These are phyloP conservation scores for Drosophila fuyamai DNA, from an alignment of 1,140 invertebrate species.

Conservation along the genomic window DNA sequence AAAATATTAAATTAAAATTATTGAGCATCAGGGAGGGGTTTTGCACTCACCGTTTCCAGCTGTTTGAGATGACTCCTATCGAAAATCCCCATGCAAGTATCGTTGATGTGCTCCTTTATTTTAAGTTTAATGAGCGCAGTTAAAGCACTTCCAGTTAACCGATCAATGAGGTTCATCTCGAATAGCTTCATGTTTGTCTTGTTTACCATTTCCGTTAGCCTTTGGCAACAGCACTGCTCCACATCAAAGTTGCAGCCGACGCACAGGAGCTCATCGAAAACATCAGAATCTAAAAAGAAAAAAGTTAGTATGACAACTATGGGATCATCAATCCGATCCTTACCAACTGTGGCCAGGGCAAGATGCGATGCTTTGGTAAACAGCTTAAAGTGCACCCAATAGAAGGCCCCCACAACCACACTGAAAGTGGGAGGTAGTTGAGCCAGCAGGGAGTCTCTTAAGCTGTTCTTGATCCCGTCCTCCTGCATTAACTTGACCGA, in stretches of 20 bases:
- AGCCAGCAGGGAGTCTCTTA: slow-evolving; percentile 89
- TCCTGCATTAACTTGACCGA: slow-evolving; percentile 26
- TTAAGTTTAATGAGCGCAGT: slow-evolving; percentile 92
- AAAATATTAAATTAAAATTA: slow-evolving; percentile 1
- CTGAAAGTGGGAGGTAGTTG: slow-evolving; percentile 90
- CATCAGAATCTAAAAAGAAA: slow-evolving; percentile 85
- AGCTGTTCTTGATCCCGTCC: slow-evolving; percentile 36
- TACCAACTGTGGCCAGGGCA: slow-evolving; percentile 52
- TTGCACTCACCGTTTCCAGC: slow-evolving; percentile 88
- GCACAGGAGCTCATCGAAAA: slow-evolving; percentile 87
- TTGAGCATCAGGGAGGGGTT: too few species aligned
- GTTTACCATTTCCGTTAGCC: slow-evolving; percentile 91
- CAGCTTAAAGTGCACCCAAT: slow-evolving; percentile 91
- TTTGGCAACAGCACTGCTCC: slow-evolving; percentile 90
- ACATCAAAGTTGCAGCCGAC: slow-evolving; percentile 89
- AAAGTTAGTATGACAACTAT: not conserved
- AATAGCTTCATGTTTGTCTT: slow-evolving; percentile 91
- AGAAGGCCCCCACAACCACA: slow-evolving; percentile 90
- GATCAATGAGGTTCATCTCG: slow-evolving; percentile 91
- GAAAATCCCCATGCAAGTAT: slow-evolving; percentile 92
- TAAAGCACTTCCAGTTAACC: slow-evolving; percentile 91
- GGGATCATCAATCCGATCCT: not conserved
- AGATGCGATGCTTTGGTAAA: slow-evolving; percentile 87
- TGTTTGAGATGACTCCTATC: slow-evolving; percentile 90
- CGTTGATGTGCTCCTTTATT: slow-evolving; percentile 92